Percentiles rank a stretch among this genome's conserved stretches.
Evolutionary conservation across 2,888 invertebrate species (phyloP).

Genomic region (Cosmia pyralina): DNA sequence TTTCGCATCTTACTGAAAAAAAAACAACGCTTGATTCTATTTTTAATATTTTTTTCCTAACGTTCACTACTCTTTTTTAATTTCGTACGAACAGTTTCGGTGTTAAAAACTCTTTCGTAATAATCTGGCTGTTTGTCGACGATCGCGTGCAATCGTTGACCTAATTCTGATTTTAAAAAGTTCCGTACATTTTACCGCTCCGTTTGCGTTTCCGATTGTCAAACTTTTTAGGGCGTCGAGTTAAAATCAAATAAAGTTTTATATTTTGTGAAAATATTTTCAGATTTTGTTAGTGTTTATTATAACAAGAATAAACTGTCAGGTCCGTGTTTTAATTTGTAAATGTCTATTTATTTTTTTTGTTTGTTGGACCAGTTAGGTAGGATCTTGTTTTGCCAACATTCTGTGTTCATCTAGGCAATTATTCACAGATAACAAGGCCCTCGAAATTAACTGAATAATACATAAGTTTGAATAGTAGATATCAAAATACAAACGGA

Average conservation of each 20-base stretch:
- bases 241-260: conserved; percentile 64
- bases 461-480: conserved; percentile 53
- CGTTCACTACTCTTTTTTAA: conserved; percentile 31
- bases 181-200: conserved; percentile 64
- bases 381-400: conserved; percentile 36
- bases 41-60: conserved; percentile 16
- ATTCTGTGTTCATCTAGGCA: conserved; percentile 21
- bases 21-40: conserved; percentile 3
- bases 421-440: conserved; percentile 45
- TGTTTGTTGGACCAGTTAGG: conserved; percentile 8
- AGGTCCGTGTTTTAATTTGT: conserved; percentile 24
- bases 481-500: conserved; percentile 21
- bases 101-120: conserved; percentile 65
- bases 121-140: conserved; percentile 69
- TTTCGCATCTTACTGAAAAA: neutral
- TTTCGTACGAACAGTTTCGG: conserved; percentile 43
- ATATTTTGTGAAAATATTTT: conserved; percentile 59
- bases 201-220: conserved; percentile 70
- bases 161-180: conserved; percentile 75
- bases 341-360: conserved; percentile 12
- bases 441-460: conserved; percentile 47
- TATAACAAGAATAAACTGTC: conserved; percentile 24
- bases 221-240: conserved; percentile 64
- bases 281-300: conserved; percentile 47
- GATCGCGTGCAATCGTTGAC: conserved; percentile 74